Evolutionary conservation across 2,888 invertebrate genomes (phyloP).

Genomic region (Exocentrus adspersus): DNA sequence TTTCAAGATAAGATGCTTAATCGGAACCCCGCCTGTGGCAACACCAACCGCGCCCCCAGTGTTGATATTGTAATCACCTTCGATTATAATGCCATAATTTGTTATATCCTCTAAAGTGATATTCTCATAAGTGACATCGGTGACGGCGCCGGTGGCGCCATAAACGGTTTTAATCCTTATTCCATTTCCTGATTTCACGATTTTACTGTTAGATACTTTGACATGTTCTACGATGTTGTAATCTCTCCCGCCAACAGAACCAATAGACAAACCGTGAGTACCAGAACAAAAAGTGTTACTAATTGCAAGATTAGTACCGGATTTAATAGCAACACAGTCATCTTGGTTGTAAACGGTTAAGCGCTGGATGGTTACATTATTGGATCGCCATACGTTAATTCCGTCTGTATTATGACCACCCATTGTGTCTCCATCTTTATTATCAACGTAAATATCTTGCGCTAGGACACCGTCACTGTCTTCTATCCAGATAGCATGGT

Average conservation of each 20-base stretch:
- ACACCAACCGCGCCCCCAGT: constrained; percentile 31
- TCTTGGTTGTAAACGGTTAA: constrained; percentile 44
- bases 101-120: constrained; percentile 35
- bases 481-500: constrained; percentile 23
- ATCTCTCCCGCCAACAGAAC: constrained; percentile 29
- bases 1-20: constrained; percentile 37
- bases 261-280: constrained; percentile 44
- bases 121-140: constrained; percentile 30
- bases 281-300: constrained; percentile 41
- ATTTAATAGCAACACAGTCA: constrained; percentile 44
- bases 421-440: background rate
- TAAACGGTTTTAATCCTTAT: constrained; percentile 32
- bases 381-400: background rate
- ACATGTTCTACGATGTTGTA: background rate
- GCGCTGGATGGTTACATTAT: constrained; percentile 31
- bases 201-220: constrained; percentile 2
- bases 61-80: constrained; percentile 39
- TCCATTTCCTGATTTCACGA: constrained; percentile 18
- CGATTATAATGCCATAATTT: constrained; percentile 37
- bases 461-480: background rate
- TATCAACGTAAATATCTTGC: background rate
- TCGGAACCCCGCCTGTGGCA: constrained; percentile 41
- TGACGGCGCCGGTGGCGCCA: constrained; percentile 17
- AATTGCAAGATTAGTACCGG: constrained; percentile 37
- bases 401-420: background rate